These are phyloP conservation scores for Marcusenius ussheri DNA, from an alignment of 2,113 vertebrate genomes.

Conservation along the genomic window DNA sequence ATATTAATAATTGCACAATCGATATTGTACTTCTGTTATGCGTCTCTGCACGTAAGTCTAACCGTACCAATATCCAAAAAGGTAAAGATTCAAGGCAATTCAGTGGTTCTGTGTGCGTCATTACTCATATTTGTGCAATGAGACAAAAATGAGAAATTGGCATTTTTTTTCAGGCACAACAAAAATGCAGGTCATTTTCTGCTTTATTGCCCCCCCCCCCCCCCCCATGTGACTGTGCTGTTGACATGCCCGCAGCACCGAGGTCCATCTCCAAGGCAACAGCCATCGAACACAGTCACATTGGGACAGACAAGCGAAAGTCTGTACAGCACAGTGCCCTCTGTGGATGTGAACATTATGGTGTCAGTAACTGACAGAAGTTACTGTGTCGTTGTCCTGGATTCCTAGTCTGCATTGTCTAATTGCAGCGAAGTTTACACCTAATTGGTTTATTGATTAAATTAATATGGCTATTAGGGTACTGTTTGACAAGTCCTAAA, in stretches of 20 bases:
- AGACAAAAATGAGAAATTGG: conserved; percentile 1
- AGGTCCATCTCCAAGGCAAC: conserved; percentile 7
- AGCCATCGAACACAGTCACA: not conserved
- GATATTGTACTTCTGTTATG: not conserved
- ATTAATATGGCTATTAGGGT: not conserved
- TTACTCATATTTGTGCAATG: not conserved
- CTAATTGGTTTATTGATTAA: not conserved
- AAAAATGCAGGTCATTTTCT: not conserved
- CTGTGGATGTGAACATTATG: too few relatives aligned
- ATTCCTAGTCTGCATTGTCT: not conserved
- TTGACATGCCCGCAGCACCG: not conserved
- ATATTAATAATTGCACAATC: not conserved
- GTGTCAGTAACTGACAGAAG: not conserved
- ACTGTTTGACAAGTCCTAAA: not conserved
- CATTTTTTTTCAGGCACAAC: not conserved
- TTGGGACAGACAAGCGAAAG: not conserved
- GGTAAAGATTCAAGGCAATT: not conserved
- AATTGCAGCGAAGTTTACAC: not conserved
- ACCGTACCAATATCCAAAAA: not conserved
- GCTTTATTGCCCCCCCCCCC: not conserved
- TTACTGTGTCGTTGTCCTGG: not conserved
- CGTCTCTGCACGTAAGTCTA: not conserved
- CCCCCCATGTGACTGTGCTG: not conserved
- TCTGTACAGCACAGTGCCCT: not conserved
- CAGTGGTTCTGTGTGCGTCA: not conserved